Conservation (phyloP, 64 coral and sea anemone species). For the Acropora tenuis region DNA sequence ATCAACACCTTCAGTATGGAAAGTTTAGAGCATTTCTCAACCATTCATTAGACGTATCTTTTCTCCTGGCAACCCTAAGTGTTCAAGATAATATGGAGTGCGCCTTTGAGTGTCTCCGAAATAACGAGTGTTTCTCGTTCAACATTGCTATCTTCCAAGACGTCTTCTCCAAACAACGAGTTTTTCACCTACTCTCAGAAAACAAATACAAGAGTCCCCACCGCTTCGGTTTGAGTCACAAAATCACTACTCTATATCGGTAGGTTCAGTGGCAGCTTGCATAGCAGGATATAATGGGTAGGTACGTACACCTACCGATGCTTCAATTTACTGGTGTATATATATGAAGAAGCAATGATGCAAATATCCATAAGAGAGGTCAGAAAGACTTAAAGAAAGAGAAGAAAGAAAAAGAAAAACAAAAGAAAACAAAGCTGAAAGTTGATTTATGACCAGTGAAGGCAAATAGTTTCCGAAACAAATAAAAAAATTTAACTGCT, state of each 20-base stretch:
- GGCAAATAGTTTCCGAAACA: no score
- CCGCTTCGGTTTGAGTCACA: not conserved
- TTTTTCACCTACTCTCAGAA: not conserved
- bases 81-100: not conserved
- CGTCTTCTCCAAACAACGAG: not conserved
- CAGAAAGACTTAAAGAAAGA: no score
- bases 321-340: no score
- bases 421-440: no score
- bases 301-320: no score
- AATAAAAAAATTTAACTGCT: no score
- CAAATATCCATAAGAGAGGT: no score
- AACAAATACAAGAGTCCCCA: not conserved
- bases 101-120: not conserved
- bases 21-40: not conserved
- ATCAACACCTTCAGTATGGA: not conserved
- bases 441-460: no score
- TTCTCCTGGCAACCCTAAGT: not conserved
- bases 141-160: not conserved
- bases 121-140: not conserved
- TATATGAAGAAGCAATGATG: no score
- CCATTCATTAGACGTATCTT: not conserved
- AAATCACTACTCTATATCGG: not conserved
- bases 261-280: no score
- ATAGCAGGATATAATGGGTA: no score
- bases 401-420: no score